Base-by-base conservation (phyloP, 2,113 vertebrate species). In the Argyrosomus japonicus region DNA sequence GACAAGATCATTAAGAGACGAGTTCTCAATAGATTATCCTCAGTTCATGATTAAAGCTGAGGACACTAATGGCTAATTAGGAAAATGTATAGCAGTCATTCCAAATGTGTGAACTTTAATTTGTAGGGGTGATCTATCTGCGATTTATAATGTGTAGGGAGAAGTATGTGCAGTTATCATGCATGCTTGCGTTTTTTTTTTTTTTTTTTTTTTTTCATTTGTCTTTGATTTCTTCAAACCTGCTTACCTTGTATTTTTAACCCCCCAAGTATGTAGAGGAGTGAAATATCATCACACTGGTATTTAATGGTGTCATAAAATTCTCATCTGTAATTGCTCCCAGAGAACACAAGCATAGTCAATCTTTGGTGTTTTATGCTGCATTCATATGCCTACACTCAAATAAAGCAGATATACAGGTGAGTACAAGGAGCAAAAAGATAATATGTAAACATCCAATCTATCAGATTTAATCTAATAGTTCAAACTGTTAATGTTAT, bases 21-120 rank as follows among this genome's bases (percentile, higher is more conserved):
- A 67, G 62, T 47, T 63, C 88, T 86, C 25, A 64, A 85, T 89
- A 92, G 81, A 93, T 93, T 81, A 57, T 68, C 58, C 79, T 71
- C 62, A 29, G 75, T 63, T 69, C 76, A 74, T 92, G 85, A 93
- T 92, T 93, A 90, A 90, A 89, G 88, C 89, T 64, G 65, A 50
- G 70, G 67, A 64, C 63, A 61, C 71, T 85, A 83, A 88, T 89
- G 82, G 84, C 79, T 88, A 82, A 92, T 92, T 88, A 90, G 76
- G 47, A 64, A 75, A 87, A 85, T 65, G 32, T 75, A 86, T 79
- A 43, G 21, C 23, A 43, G 73, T 71, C 48, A 74, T 76, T 86
- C 7, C 51, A 40, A 57, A 70, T 56, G 60, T 74, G 29, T 43
- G 54, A 70, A 43, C 73, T 61, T 86, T 82, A 70, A 83, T 80